phyloP scores from a whole-genome alignment of 2,888 invertebrate genomes.

The Carabus problematicus region DNA sequence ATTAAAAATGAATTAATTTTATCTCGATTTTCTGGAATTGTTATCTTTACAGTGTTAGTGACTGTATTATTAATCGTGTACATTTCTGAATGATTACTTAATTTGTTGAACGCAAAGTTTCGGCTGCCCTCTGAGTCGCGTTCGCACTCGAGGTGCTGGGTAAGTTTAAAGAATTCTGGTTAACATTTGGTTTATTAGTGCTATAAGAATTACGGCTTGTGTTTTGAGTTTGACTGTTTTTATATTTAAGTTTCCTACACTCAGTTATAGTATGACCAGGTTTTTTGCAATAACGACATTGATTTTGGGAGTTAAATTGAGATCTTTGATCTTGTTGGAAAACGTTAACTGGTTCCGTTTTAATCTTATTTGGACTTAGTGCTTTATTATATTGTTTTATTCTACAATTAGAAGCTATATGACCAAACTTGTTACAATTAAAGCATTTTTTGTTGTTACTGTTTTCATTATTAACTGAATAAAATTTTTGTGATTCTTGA shows the following conservation, averaged over 20 bases:
- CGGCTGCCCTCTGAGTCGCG: constrained; percentile 10
- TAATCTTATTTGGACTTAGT: neutral
- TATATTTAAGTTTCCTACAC: constrained; percentile 22
- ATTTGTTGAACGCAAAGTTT: constrained; percentile 2
- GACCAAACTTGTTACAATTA: constrained; percentile 32
- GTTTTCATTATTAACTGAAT: constrained; percentile 29
- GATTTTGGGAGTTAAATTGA: neutral
- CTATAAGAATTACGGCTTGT: no score
- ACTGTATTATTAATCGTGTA: constrained; percentile 12
- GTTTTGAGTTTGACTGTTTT: neutral
- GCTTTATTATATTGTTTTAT: neutral
- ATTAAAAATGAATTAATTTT: constrained; percentile 12
- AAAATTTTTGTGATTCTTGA: constrained; percentile 42
- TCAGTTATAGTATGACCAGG: constrained; percentile 16
- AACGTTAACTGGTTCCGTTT: constrained; percentile 9
- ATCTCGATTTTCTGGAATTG: constrained; percentile 1
- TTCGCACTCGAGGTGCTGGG: constrained; percentile 17
- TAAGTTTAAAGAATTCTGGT: constrained; percentile 1
- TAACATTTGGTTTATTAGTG: neutral
- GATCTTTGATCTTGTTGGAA: neutral
- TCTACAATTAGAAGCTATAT: constrained; percentile 14
- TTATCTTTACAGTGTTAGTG: no score
- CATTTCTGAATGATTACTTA: constrained; percentile 36
- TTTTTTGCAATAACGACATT: constrained; percentile 33
- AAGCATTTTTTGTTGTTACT: constrained; percentile 26